Base-by-base conservation (phyloP, 2,888 invertebrate species). In the Cephus pulcher region DNA sequence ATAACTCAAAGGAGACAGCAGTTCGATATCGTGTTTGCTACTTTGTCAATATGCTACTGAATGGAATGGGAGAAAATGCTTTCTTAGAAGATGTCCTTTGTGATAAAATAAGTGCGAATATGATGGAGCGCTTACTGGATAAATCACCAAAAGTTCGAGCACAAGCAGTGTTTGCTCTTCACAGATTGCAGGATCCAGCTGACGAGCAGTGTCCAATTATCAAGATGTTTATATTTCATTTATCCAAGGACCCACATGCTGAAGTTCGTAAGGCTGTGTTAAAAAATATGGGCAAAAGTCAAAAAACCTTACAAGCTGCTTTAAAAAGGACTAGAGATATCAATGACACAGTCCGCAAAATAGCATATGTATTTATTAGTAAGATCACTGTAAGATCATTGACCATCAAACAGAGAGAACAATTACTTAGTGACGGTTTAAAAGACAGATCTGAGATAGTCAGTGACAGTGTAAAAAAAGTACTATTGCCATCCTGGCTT, bases 1-100 rank as follows among this genome's bases (percentile, higher is more conserved):
- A 94, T 89, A 92, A 91, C 56, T 93, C 93, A 23, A 92, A 92
- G 34, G 92, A 93, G 40, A 69, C 92, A 90, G 83, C 93, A 91
- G 93, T 97, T 32, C 93, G 97, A 35, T 96, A 95, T 91, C 93
- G 97, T 74, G 93, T 96, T 0, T 97, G 97, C 88, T 95, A 96
- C 89, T 93, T 97, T 86, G 93, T 97, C 68, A 96, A 96, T 81
- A 95, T 95, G 86, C 93, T 97, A 74, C 92, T 98, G 9, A 93
- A 94, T 76, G 94, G 95, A 33, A 93, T 97, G 80, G 96, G 96
- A 1, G 95, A 95, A 34, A 94, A 96, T 86, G 96, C 96, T 0
- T 94, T 94, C 3, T 92, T 97, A 1, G 96, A 96, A 86, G 96
- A 96, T 90, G 93, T 94, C 34, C 92, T 97, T 6, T 97, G 95